Evolutionary conservation across 2,113 vertebrate genomes (phyloP).

Genomic region (Galbula dea): DNA sequence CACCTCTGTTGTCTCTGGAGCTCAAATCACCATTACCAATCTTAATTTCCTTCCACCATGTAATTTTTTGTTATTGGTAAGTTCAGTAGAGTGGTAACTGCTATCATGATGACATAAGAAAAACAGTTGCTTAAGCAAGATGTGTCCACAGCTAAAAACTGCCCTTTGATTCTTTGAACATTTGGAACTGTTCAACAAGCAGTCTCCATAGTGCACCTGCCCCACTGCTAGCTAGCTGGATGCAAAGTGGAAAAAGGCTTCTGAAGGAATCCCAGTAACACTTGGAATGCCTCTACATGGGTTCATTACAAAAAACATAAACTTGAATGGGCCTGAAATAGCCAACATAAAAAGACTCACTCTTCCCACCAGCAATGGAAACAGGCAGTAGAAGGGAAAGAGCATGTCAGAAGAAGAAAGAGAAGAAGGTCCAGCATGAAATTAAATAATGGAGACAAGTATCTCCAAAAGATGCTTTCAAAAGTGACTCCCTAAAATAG

Average conservation of each 20-base stretch:
- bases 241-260: neutral
- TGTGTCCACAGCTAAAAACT: neutral
- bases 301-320: too few species aligned
- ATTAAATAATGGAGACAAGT: neutral
- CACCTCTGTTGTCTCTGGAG: neutral
- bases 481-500: neutral
- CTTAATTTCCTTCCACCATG: neutral
- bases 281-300: too few species aligned
- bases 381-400: too few species aligned
- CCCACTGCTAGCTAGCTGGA: neutral
- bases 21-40: neutral
- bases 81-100: neutral
- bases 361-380: neutral
- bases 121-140: neutral
- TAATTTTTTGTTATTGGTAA: neutral
- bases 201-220: fast-evolving
- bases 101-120: neutral
- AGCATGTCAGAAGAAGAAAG: neutral
- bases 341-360: neutral
- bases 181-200: neutral
- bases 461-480: neutral
- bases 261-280: neutral
- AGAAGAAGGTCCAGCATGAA: neutral
- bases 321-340: neutral
- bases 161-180: neutral